Evolutionary conservation across 2,113 vertebrate genomes (phyloP).

Genomic region (Edolisoma coerulescens): DNA sequence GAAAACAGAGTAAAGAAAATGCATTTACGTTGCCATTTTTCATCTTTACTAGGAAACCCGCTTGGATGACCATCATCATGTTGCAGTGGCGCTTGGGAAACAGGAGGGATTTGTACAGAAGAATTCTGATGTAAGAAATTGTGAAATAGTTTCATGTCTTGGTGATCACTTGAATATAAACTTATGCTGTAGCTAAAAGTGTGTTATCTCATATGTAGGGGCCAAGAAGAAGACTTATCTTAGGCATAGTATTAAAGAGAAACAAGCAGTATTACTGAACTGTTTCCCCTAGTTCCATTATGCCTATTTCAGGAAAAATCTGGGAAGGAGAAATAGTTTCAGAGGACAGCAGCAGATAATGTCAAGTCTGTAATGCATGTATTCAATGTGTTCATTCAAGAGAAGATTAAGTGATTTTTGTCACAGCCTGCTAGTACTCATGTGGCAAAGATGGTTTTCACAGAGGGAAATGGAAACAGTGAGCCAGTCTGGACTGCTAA

Average conservation of each 20-base stretch:
- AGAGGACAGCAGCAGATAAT: background rate
- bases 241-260: background rate
- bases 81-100: conserved; percentile 88
- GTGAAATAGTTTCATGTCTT: background rate
- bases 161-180: background rate
- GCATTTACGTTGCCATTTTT: background rate
- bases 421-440: background rate
- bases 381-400: background rate
- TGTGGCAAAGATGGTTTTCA: background rate
- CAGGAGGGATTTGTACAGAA: conserved; percentile 37
- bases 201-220: background rate
- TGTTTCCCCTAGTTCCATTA: background rate
- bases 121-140: conserved; percentile 58
- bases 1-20: background rate
- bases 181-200: background rate
- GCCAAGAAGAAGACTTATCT: background rate
- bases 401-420: background rate
- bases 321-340: background rate
- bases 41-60: conserved; percentile 75
- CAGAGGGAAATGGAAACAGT: background rate
- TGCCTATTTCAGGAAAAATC: background rate
- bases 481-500: background rate
- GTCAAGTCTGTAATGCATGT: background rate
- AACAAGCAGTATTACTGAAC: background rate
- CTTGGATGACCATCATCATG: conserved; percentile 84